Base-by-base conservation (phyloP, 2,797 vertebrate species). In the Echeneis naucrates region DNA sequence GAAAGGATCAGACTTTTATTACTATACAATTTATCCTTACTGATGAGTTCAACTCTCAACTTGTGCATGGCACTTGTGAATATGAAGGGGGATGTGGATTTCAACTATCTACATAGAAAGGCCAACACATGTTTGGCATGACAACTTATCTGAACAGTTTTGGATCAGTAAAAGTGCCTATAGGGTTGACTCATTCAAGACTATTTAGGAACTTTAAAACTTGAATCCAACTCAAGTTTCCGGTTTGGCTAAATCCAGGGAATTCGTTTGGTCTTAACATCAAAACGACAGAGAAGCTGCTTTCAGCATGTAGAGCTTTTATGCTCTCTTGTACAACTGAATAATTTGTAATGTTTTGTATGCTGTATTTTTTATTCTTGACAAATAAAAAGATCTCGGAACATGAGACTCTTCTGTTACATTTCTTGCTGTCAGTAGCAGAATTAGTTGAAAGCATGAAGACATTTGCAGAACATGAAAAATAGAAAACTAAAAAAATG, bases 331-430 rank as follows among this genome's bases (percentile, higher is more conserved):
- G 76, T 88, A 85, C 77, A 87, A 89, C 24, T 82, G 53, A 88
- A 87, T 62, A 90, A 57, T 90, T 93, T 93, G 85, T 90, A 91
- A 89, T 91, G 87, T 94, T 95, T 94, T 95, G 84, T 94, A 94
- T 88, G 86, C 64, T 53, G 59, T 89, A 83, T 91, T 94, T 95
- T 94, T 94, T 93, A 93, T 94, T 90, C 91, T 75, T 84, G 80
- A 94, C 77, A 86, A 95, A 94, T 95, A 95, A 95, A 93, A 84
- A 81, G 78, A 73, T 17, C 66, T 47, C 54, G 14, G 44, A 83
- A 72, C 57, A 45, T 8, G 19, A 60, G 52, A 56, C 61, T 74
- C 16, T 59, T 81, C 68, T 79, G 37, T 89, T 90, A 91, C 87
- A 92, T 91, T 83, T 26, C 57, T 73, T 67, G 51, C 88, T 60